phyloP scores from a whole-genome alignment of 1,140 invertebrate species.

The Ericerus pela region DNA sequence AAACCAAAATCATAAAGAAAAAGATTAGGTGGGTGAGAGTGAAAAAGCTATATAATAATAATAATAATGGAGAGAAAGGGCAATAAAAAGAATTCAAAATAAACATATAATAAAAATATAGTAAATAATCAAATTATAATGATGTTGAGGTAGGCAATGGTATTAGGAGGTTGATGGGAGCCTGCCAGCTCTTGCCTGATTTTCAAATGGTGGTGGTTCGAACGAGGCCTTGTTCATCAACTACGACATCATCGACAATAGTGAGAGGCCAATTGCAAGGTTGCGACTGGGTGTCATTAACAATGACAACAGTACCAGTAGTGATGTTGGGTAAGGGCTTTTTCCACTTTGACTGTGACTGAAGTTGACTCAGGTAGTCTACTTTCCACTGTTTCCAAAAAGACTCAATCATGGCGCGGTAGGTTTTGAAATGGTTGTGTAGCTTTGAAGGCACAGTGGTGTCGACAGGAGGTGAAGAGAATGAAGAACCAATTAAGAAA shows the following conservation, averaged over 20 bases:
- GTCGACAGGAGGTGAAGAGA: slow-evolving; percentile 15
- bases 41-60: too few relatives aligned
- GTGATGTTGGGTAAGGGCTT: slow-evolving; percentile 6
- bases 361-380: slow-evolving; percentile 24
- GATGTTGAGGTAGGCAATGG: too few relatives aligned
- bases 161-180: too few relatives aligned
- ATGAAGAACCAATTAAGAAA: slow-evolving; percentile 25
- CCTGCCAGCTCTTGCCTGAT: too few relatives aligned
- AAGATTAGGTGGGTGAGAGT: too few relatives aligned
- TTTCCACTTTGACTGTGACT: slow-evolving; percentile 24
- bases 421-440: slow-evolving; percentile 15
- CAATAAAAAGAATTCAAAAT: too few relatives aligned
- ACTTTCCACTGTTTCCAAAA: slow-evolving; percentile 24
- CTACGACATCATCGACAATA: slow-evolving; percentile 20
- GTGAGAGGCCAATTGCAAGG: slow-evolving; percentile 22
- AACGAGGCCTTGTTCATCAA: slow-evolving; percentile 22
- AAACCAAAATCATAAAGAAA: too few relatives aligned
- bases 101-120: too few relatives aligned
- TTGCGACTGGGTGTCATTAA: slow-evolving; percentile 17
- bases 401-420: slow-evolving; percentile 18
- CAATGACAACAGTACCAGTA: slow-evolving; percentile 19
- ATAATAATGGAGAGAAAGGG: too few relatives aligned
- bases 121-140: too few relatives aligned
- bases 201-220: too few relatives aligned
- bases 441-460: slow-evolving; percentile 16